These are phyloP conservation scores for Taurulus bubalis DNA, from an alignment of 2,113 vertebrate genomes.

Conservation along the genomic window DNA sequence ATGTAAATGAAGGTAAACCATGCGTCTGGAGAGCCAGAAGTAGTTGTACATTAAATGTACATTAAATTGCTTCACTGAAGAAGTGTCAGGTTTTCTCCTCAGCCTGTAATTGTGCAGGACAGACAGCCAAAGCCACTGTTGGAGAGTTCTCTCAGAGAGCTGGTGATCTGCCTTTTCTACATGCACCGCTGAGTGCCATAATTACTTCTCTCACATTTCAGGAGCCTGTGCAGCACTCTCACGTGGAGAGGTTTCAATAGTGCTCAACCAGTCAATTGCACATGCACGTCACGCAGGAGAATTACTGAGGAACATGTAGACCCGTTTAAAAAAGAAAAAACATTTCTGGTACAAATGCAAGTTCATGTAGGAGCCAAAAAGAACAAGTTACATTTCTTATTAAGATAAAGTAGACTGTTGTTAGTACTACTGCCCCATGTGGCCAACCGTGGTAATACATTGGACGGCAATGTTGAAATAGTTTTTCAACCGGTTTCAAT, in stretches of 20 bases:
- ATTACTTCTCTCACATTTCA: slow-evolving; percentile 64
- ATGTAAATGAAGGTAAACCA: slow-evolving; percentile 22
- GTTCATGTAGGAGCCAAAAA: not conserved
- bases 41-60: slow-evolving; percentile 4
- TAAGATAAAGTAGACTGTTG: not conserved
- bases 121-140: slow-evolving; percentile 22
- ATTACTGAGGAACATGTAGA: not conserved
- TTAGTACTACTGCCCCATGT: not conserved
- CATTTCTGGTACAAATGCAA: not conserved
- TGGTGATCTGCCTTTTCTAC: slow-evolving; percentile 49
- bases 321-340: not conserved
- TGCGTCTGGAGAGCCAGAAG: not conserved
- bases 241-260: slow-evolving; percentile 39
- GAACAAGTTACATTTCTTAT: not conserved
- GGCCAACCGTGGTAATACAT: no score
- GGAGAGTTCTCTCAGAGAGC: slow-evolving; percentile 38
- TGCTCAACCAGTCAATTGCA: not conserved
- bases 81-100: slow-evolving; percentile 32
- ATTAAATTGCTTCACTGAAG: slow-evolving; percentile 36
- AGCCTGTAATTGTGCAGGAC: slow-evolving; percentile 56
- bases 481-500: not conserved
- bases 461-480: not conserved
- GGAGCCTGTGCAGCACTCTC: slow-evolving; percentile 21
- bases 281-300: not conserved
- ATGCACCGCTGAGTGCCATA: slow-evolving; percentile 56